Percentiles rank a stretch among this genome's conserved stretches.
Conservation (phyloP, 2,113 vertebrate genomes). For the Zosterops hypoxanthus region DNA sequence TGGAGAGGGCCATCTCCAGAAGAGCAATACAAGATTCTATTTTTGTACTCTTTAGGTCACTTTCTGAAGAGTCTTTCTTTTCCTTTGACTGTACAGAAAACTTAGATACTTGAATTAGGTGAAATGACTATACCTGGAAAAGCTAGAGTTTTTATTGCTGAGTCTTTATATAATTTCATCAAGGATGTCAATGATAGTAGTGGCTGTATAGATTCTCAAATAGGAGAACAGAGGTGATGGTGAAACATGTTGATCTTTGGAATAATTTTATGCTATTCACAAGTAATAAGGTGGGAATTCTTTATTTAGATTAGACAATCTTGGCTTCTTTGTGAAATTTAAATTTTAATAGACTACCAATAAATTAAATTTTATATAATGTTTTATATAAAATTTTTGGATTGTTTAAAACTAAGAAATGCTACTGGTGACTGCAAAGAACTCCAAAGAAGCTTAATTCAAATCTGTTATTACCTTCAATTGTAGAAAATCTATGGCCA, state of each 20-base stretch:
- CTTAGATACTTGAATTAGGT: background rate
- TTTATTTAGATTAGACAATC: background rate
- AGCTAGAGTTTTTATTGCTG: background rate
- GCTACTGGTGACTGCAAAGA: background rate
- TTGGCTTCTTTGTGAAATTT: background rate
- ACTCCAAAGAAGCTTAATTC: background rate
- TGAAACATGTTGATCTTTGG: background rate
- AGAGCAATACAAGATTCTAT: background rate
- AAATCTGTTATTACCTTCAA: background rate
- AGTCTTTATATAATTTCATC: background rate
- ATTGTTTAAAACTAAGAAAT: background rate
- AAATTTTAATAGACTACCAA: background rate
- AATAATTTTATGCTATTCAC: background rate
- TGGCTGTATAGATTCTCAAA: background rate
- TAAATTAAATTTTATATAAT: background rate
- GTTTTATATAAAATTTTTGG: background rate
- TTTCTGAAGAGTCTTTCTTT: background rate
- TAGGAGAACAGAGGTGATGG: fast-evolving
- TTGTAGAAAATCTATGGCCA: background rate
- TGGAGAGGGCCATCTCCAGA: background rate
- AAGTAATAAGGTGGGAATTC: background rate
- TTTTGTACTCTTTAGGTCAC: background rate
- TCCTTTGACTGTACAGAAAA: background rate
- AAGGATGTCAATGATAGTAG: background rate
- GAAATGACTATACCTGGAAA: background rate